phyloP scores from a whole-genome alignment of 1,140 invertebrate species.

The Adoxophyes honmai region DNA sequence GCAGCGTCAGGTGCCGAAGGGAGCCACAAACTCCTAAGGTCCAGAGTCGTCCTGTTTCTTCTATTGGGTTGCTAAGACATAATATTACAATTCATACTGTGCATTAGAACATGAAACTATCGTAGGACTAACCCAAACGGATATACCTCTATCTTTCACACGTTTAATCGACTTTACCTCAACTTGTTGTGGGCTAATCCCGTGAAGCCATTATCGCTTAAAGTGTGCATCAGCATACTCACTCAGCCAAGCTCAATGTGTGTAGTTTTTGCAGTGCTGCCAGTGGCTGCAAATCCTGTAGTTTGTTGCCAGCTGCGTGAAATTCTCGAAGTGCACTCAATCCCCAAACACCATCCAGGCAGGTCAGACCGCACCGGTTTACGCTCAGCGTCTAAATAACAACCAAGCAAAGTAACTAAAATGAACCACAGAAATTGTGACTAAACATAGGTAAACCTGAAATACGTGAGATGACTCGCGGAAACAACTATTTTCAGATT shows the following conservation, averaged over 20 bases:
- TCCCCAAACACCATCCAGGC: slow-evolving; percentile 82
- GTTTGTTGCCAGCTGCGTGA: slow-evolving; percentile 79
- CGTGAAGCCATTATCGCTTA: background rate
- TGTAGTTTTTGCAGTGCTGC: slow-evolving; percentile 75
- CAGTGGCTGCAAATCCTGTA: slow-evolving; percentile 78
- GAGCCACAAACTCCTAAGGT: slow-evolving; percentile 56
- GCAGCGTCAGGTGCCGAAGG: slow-evolving; percentile 45
- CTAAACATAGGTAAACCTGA: too few species aligned
- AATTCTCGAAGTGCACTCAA: slow-evolving; percentile 79
- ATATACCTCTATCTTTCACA: too few species aligned
- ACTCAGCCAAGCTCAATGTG: slow-evolving; percentile 76
- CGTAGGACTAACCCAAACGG: too few species aligned
- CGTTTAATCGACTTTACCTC: too few species aligned
- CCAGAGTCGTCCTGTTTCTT: slow-evolving; percentile 56
- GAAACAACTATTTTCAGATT: too few species aligned
- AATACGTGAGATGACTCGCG: too few species aligned
- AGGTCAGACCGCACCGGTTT: slow-evolving; percentile 80
- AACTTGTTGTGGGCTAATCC: too few species aligned
- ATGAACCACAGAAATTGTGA: too few species aligned
- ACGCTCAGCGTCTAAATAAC: slow-evolving; percentile 78
- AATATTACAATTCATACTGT: too few species aligned
- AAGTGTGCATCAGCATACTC: slow-evolving; percentile 18
- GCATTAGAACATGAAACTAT: too few species aligned
- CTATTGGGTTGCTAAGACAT: slow-evolving; percentile 53
- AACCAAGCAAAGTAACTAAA: too few species aligned